A percentile compares a stretch with the other conserved stretches of the same genome.
phyloP scores from a whole-genome alignment of 1,140 invertebrate genomes.

The Lasaia peninsularis region DNA sequence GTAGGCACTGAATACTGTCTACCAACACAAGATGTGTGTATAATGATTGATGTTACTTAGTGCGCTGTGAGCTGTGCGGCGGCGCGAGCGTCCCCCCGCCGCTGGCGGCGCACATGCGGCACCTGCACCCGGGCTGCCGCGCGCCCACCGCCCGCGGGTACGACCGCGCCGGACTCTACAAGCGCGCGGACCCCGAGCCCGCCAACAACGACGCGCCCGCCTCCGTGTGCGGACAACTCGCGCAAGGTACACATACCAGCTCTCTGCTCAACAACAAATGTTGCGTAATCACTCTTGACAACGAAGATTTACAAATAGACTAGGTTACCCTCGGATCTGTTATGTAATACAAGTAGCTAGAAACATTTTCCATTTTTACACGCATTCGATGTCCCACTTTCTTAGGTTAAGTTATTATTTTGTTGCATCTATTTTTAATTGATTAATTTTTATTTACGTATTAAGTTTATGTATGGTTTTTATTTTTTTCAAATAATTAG shows the following conservation, averaged over 20 bases:
- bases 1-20: too few relatives aligned
- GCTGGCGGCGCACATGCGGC: conserved; percentile 94
- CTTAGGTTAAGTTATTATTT: background rate
- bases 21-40: too few relatives aligned
- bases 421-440: background rate
- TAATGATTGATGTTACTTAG: too few relatives aligned
- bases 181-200: conserved; percentile 29
- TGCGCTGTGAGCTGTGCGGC: conserved; percentile 93
- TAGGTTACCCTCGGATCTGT: too few relatives aligned
- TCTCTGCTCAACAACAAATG: background rate
- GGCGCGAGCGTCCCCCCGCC: conserved; percentile 84
- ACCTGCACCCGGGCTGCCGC: conserved; percentile 93
- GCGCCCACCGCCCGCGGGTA: conserved; percentile 81
- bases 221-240: conserved; percentile 49
- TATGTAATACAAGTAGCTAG: too few relatives aligned
- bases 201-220: conserved; percentile 21
- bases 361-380: conserved; percentile 14
- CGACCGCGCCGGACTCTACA: conserved; percentile 52
- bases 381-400: background rate
- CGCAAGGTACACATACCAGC: conserved; percentile 56
- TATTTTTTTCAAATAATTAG: background rate
- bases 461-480: background rate
- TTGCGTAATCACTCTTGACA: too few relatives aligned
- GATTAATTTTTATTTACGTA: conserved; percentile 6
- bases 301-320: too few relatives aligned